Percentiles rank a stretch among this genome's conserved stretches.
Conservation (phyloP, 2,888 invertebrate species). For the Cremastinae sp. region DNA sequence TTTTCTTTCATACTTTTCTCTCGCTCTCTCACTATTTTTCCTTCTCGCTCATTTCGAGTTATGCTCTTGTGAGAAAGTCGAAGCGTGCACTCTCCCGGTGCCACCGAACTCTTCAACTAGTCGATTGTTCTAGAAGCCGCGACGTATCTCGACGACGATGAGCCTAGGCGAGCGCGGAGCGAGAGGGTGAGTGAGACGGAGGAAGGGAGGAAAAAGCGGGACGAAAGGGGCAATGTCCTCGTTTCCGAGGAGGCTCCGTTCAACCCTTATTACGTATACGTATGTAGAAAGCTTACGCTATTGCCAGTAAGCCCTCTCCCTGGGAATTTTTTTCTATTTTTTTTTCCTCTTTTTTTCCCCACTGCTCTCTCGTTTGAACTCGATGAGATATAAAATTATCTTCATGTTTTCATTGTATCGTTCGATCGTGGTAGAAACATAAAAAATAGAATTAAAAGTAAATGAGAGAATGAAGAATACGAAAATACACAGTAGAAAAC, state of each 20-base stretch:
- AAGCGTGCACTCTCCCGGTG: slow-evolving; percentile 20
- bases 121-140: slow-evolving; percentile 75
- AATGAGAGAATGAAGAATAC: too few species aligned
- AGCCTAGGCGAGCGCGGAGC: too few species aligned
- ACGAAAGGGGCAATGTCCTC: slow-evolving; percentile 71
- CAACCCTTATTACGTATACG: slow-evolving; percentile 17
- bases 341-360: slow-evolving; percentile 31
- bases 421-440: slow-evolving; percentile 35
- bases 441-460: too few species aligned
- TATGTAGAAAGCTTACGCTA: slow-evolving; percentile 8
- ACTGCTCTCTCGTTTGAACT: slow-evolving; percentile 35
- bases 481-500: too few species aligned
- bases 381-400: slow-evolving; percentile 51
- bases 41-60: slow-evolving; percentile 15
- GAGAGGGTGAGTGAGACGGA: too few species aligned
- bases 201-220: too few species aligned
- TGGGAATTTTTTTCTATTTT: slow-evolving; percentile 45
- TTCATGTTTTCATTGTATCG: slow-evolving; percentile 29
- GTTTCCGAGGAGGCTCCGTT: slow-evolving; percentile 64
- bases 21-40: slow-evolving; percentile 40
- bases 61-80: slow-evolving; percentile 45
- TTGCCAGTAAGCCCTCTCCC: slow-evolving; percentile 18
- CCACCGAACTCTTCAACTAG: slow-evolving; percentile 71
- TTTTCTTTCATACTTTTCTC: too few species aligned
- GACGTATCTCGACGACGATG: slow-evolving; percentile 59